A percentile compares a stretch with the other conserved stretches of the same genome.
Conservation (phyloP, 2,113 vertebrate genomes). For the Albula goreensis region DNA sequence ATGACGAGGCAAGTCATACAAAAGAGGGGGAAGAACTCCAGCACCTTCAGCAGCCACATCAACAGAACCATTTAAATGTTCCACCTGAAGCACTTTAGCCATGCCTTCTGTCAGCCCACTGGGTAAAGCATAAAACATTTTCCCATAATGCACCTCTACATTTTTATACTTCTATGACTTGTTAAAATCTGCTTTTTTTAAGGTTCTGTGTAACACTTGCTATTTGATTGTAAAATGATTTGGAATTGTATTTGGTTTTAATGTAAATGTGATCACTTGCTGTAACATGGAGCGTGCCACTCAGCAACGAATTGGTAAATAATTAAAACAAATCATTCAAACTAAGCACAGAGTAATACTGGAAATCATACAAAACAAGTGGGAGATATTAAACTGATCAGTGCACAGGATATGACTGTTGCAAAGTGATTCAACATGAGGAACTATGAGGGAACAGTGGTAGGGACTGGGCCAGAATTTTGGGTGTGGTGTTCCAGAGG, state of each 20-base stretch:
- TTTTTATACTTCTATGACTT: background rate
- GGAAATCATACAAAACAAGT: background rate
- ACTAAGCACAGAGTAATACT: background rate
- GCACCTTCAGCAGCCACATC: background rate
- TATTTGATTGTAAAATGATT: conserved; percentile 20
- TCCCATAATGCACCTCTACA: background rate
- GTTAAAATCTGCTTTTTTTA: background rate
- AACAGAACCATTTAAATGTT: background rate
- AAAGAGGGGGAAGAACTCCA: background rate
- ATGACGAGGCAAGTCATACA: background rate
- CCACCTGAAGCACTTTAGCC: background rate
- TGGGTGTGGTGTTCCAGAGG: background rate
- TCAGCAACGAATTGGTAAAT: background rate
- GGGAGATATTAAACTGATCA: background rate
- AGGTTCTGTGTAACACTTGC: background rate
- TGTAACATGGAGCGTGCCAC: background rate
- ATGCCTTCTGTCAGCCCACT: background rate
- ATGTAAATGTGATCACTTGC: background rate
- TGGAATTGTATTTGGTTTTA: conserved; percentile 19
- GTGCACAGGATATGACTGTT: background rate
- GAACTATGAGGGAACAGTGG: background rate
- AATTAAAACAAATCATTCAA: background rate
- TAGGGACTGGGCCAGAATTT: background rate
- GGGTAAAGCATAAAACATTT: background rate
- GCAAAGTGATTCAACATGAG: background rate